Percentiles rank a stretch among this genome's conserved stretches.
Conservation (phyloP, 2,888 invertebrate genomes). For the Busseola fusca region DNA sequence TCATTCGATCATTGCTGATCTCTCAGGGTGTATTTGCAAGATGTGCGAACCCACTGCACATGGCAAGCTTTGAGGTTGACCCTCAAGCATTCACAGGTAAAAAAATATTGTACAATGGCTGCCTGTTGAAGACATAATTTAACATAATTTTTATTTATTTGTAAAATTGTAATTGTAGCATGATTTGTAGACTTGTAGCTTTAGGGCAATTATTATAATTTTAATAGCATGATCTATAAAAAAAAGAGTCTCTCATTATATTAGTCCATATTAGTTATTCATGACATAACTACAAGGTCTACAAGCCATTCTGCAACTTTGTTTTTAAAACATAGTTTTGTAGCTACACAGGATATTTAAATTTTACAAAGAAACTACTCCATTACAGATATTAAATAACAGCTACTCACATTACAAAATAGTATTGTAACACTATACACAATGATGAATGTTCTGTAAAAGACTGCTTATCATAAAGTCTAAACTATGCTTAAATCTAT, state of each 20-base stretch:
- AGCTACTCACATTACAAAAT: constrained; percentile 34
- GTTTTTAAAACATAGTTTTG: neutral
- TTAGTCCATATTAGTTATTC: neutral
- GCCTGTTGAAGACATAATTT: neutral
- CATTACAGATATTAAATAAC: constrained; percentile 41
- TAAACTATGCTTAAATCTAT: neutral
- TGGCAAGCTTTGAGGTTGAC: too few relatives aligned
- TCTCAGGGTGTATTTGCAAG: too few relatives aligned
- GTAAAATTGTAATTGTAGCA: neutral
- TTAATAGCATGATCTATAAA: neutral
- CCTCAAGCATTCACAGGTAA: too few relatives aligned
- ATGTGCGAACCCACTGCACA: too few relatives aligned
- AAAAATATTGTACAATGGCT: too few relatives aligned
- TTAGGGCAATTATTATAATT: neutral
- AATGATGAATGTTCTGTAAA: constrained; percentile 15
- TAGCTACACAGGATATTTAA: neutral
- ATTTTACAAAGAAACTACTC: constrained; percentile 16
- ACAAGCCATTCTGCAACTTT: neutral
- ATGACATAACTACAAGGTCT: neutral
- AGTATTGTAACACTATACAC: constrained; percentile 24
- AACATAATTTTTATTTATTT: neutral
- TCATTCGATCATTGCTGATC: too few relatives aligned
- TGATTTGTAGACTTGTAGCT: neutral
- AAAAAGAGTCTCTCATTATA: neutral
- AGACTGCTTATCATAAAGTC: neutral